A percentile compares a stretch with the other conserved stretches of the same genome.
Evolutionary conservation across 2,888 invertebrate species (phyloP).

Genomic region (Spilarctia lutea): DNA sequence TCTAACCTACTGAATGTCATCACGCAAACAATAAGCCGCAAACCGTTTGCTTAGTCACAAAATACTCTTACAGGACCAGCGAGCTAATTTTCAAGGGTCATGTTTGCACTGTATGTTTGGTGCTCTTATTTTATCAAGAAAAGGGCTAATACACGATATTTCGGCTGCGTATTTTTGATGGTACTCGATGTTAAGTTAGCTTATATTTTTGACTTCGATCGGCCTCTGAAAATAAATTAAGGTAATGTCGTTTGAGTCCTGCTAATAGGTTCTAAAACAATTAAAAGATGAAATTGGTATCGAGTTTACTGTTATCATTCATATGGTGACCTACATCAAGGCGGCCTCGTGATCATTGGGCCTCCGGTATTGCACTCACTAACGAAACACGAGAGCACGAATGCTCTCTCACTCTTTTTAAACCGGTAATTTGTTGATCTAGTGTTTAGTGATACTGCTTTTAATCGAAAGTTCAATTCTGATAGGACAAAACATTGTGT

Average conservation of each 20-base stretch:
- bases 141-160: constrained; percentile 30
- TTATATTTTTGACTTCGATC: not conserved
- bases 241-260: not conserved
- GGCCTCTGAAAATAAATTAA: not conserved
- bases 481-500: too few species aligned
- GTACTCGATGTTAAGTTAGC: constrained; percentile 1
- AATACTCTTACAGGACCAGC: constrained; percentile 20
- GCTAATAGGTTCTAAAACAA: not conserved
- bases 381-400: too few species aligned
- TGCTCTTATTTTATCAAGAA: constrained; percentile 34
- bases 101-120: constrained; percentile 32
- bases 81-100: constrained; percentile 39
- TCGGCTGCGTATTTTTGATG: constrained; percentile 36
- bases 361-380: too few species aligned
- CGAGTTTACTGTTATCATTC: too few species aligned
- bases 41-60: constrained; percentile 2
- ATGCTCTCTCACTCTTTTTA: too few species aligned
- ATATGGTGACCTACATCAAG: too few species aligned
- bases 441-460: too few species aligned
- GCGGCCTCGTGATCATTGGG: too few species aligned
- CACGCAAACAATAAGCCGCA: constrained; percentile 9
- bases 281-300: too few species aligned
- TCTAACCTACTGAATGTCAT: not conserved
- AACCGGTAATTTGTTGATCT: too few species aligned
- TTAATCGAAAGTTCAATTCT: too few species aligned